A percentile compares a stretch with the other conserved stretches of the same genome.
These are phyloP conservation scores for Oreochromis mossambicus DNA, from an alignment of 2,797 vertebrate genomes.

Conservation along the genomic window DNA sequence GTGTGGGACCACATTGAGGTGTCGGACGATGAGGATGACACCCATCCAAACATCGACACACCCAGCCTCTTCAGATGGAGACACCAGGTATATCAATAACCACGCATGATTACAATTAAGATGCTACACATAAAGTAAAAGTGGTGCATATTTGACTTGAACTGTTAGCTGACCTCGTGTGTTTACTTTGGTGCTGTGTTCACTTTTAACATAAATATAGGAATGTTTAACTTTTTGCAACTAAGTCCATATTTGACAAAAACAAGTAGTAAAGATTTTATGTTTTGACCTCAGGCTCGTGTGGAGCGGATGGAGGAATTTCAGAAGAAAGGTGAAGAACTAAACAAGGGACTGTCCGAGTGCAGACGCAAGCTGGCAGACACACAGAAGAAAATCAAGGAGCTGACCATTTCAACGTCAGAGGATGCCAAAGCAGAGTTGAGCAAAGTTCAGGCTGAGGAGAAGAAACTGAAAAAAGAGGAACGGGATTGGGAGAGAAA, in stretches of 20 bases:
- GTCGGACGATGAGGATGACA: constrained; percentile 95
- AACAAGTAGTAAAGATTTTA: not conserved
- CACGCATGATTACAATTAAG: not conserved
- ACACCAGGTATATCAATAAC: constrained; percentile 81
- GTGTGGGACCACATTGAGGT: constrained; percentile 98
- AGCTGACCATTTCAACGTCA: constrained; percentile 53
- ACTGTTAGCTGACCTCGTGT: not conserved
- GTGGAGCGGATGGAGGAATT: constrained; percentile 92
- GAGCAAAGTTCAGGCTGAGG: constrained; percentile 77
- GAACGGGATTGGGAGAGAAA: constrained; percentile 83
- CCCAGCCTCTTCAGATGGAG: constrained; percentile 94
- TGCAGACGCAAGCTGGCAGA: constrained; percentile 80
- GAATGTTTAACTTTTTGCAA: not conserved
- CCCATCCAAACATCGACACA: constrained; percentile 95
- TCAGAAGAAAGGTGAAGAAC: constrained; percentile 83
- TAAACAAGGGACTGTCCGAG: constrained; percentile 76
- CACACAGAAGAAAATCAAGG: constrained; percentile 81
- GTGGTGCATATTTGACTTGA: not conserved
- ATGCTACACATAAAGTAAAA: not conserved
- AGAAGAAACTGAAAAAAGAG: constrained; percentile 85
- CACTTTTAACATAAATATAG: not conserved
- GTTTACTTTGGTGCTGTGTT: not conserved
- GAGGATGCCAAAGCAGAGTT: constrained; percentile 73
- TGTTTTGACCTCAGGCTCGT: constrained; percentile 76
- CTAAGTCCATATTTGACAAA: not conserved